phyloP scores from a whole-genome alignment of 1,140 invertebrate species.

The Ephestia elutella region DNA sequence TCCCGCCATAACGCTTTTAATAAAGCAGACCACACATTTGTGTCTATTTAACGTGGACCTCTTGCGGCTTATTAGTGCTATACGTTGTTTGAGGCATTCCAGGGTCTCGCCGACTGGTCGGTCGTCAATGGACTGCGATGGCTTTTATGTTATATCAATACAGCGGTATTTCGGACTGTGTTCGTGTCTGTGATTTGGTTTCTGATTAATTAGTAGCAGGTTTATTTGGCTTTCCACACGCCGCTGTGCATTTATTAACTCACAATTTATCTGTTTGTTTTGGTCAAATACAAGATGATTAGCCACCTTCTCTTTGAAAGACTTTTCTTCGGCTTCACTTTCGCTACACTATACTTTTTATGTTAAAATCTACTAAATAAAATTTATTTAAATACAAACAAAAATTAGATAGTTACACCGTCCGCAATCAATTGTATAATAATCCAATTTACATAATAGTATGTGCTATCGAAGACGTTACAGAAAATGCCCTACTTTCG shows the following conservation, averaged over 20 bases:
- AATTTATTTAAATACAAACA: no score
- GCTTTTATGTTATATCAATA: slow-evolving; percentile 34
- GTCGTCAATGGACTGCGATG: slow-evolving; percentile 19
- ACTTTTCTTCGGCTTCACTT: no score
- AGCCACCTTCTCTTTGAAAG: no score
- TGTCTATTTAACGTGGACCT: slow-evolving; percentile 32
- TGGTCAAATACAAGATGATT: no score
- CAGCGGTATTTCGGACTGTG: slow-evolving; percentile 15
- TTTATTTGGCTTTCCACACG: neutral
- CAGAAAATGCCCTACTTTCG: no score
- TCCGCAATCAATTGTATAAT: no score
- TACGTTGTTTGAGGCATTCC: neutral
- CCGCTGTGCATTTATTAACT: neutral
- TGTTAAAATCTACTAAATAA: no score
- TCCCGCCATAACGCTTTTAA: slow-evolving; percentile 52
- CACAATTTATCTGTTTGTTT: neutral
- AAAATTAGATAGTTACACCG: no score
- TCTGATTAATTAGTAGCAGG: neutral
- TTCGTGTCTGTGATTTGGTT: neutral
- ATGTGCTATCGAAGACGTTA: no score
- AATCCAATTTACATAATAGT: no score
- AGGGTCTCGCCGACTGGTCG: neutral
- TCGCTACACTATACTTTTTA: no score
- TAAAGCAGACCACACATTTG: slow-evolving; percentile 40
- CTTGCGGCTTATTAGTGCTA: slow-evolving; percentile 20